Base-by-base conservation (phyloP, 2,888 invertebrate genomes). In the Harpalus rubripes region DNA sequence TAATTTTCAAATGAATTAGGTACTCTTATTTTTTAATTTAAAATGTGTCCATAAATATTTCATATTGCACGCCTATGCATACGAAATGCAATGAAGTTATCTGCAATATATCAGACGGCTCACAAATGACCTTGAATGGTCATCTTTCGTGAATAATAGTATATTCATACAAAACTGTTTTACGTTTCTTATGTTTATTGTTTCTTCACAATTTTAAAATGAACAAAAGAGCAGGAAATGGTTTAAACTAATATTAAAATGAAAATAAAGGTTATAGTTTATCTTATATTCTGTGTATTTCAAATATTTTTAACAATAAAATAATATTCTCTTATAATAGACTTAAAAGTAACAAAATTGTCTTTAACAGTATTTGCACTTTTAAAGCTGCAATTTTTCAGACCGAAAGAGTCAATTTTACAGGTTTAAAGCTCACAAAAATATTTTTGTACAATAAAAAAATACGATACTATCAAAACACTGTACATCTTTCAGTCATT, bases 281-380 rank as follows among this genome's bases (percentile, higher is more conserved):
- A 39, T 41, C 41, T 74, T 78, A 84, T 63, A 85, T 85, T 85
- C 85, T 85, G 18, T 76, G 65, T 65, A 63, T 81, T 68, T 61
- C 44, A 83, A 76, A 78, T 58, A 61, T 76, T 72, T 52, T 56
- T 52, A 10, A 78, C 85, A 83, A 41, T 72, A 84, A 85, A 86
- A 86, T 84, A 85, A 76, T 83, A 65, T 85, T 84, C 12, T 76
- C 68, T 84, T 84, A 61, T 44, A 72, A 59, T 83, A 78, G 41
- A 68, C 79, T 81, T 85, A 85, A 84, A 56, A 80, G 59, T 85
- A 85, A 85, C 85, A 80, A 85, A 74, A 58, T 85, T 85, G 85
- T 85, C 79, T 85, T 79, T 85, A 85, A 80, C 61, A 84, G 44
- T 80, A 16, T 84, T 80, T 80, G 85, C 79, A 85, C 84, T 80